Conservation (phyloP, 64 coral and sea anemone species). For the Anthopleura sola region DNA sequence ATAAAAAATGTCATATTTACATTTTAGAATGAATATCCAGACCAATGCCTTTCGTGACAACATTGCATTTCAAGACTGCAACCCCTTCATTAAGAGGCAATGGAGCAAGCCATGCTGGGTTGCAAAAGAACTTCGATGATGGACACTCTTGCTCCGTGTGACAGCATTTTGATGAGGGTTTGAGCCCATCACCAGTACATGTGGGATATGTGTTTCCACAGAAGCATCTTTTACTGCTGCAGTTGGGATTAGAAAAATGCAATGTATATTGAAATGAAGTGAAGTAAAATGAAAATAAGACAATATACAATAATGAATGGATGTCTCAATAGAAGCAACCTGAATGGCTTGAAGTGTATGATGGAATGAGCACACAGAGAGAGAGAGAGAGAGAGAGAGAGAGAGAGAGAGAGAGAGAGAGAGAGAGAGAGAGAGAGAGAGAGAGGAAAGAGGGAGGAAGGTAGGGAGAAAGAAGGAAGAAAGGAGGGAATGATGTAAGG, state of each 20-base stretch:
- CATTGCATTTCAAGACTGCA: constrained; percentile 21
- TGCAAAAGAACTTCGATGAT: constrained; percentile 36
- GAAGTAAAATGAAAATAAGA: too few species aligned
- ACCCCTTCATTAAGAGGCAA: constrained; percentile 20
- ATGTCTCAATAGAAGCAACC: too few species aligned
- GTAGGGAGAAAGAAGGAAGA: too few species aligned
- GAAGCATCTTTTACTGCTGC: not conserved
- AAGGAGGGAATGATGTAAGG: too few species aligned
- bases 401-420: too few species aligned
- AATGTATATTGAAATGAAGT: not conserved
- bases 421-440: too few species aligned
- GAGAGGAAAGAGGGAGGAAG: too few species aligned
- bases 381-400: too few species aligned
- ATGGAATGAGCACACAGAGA: too few species aligned
- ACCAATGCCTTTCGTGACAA: constrained; percentile 50
- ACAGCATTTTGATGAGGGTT: not conserved
- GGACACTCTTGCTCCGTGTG: not conserved
- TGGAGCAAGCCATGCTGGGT: constrained; percentile 82
- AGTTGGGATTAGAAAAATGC: not conserved
- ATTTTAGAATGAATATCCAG: constrained; percentile 44
- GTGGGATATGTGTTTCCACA: not conserved
- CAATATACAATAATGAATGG: too few species aligned
- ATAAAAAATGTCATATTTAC: not conserved
- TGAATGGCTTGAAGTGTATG: too few species aligned
- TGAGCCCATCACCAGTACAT: not conserved